Evolutionary conservation across 2,888 invertebrate species (phyloP), one percentile per base, ranked within the genome.

Genomic region (Perizoma flavofasciatum): DNA sequence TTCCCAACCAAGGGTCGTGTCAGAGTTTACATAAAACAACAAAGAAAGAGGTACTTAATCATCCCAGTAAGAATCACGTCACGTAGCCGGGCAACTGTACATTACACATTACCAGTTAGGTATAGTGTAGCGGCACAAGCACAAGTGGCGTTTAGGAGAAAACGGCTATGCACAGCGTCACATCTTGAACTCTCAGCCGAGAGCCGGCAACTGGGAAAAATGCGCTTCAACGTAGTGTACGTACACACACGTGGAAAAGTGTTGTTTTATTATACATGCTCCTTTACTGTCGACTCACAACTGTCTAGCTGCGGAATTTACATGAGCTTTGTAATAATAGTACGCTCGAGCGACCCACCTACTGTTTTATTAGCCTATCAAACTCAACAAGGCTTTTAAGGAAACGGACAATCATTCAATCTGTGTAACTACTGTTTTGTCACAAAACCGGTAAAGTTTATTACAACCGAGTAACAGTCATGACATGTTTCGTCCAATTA

Each of bases 331-430:
- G 63, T 67, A 61, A 61, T 60, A 67, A 55, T 61, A 65, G 61
- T 55, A 53, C 55, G 58, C 51, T 59, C 53, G 54, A 68, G 59
- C 64, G 64, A 55, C 51, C 59, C 44, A 56, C 65, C 70, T 67
- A 70, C 71, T 70, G 72, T 78, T 82, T 82, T 81, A 81, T 78
- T 72, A 68, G 66, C 68, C 69, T 72, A 79, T 81, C 74, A 81
- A 81, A 78, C 72, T 74, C 70, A 72, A 78, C 71, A 76, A 74
- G 67, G 69, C 65, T 66, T 75, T 71, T 66, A 65, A 71, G 73
- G 73, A 74, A 77, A 77, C 71, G 71, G 75, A 79, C 77, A 78
- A 77, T 81, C 73, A 77, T 75, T 67, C 69, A 77, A 77, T 75
- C 70, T 72, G 68, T 68, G 67, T 65, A 72, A 73, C 72, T 74